Conservation (phyloP, 2,797 vertebrate genomes). For the Parauchenoglanis punctatus region DNA sequence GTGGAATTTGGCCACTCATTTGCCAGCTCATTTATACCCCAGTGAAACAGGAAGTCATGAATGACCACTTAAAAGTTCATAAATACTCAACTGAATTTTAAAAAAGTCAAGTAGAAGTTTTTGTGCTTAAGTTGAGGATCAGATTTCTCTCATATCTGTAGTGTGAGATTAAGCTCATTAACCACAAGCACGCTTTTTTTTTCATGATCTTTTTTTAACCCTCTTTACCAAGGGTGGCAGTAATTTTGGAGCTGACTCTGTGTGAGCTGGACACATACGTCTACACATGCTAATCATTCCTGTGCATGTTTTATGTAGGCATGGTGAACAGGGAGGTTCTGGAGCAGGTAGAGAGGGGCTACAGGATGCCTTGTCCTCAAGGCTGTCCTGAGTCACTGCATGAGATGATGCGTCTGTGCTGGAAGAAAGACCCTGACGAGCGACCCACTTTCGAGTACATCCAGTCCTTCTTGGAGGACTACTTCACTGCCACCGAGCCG, state of each 20-base stretch:
- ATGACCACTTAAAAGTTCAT: background rate
- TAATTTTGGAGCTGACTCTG: background rate
- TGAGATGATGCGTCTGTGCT: conserved; percentile 94
- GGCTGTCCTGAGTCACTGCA: conserved; percentile 96
- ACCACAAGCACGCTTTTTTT: background rate
- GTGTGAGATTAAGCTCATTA: background rate
- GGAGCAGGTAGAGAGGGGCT: conserved; percentile 96
- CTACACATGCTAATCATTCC: background rate
- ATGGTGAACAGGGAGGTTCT: conserved; percentile 97
- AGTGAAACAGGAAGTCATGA: background rate
- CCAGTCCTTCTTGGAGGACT: conserved; percentile 98
- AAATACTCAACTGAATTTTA: background rate
- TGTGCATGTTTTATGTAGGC: conserved; percentile 69
- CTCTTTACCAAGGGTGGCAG: background rate
- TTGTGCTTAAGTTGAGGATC: too few species aligned
- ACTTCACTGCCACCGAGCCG: conserved; percentile 98
- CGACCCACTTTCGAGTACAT: conserved; percentile 97
- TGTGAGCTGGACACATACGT: background rate
- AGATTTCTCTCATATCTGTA: too few species aligned
- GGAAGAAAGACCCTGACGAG: conserved; percentile 97
- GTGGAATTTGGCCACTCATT: background rate
- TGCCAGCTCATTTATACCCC: background rate
- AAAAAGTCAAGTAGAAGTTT: background rate
- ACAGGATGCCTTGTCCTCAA: conserved; percentile 94
- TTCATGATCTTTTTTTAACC: background rate